Conservation (phyloP, 1,140 invertebrate species). For the Dendroctonus ponderosae region DNA sequence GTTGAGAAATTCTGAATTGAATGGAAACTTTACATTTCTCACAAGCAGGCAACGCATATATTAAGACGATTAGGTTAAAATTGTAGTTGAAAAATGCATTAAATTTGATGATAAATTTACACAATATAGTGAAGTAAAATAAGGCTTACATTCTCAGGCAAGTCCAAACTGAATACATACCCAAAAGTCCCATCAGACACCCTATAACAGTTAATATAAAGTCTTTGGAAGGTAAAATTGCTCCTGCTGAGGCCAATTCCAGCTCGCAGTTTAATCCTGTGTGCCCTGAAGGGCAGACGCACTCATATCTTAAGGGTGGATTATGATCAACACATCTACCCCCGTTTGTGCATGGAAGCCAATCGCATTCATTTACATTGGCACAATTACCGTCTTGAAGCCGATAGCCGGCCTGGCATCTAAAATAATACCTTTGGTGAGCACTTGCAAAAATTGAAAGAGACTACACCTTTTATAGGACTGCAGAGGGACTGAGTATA, state of each 20-base stretch:
- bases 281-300: constrained; percentile 71
- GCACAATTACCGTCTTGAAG: constrained; percentile 63
- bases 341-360: constrained; percentile 69
- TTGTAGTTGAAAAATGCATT: too few species aligned
- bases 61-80: too few species aligned
- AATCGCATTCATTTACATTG: constrained; percentile 75
- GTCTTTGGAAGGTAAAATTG: constrained; percentile 75
- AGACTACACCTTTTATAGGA: neutral
- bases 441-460: constrained; percentile 9
- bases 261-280: constrained; percentile 78
- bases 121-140: too few species aligned
- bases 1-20: too few species aligned
- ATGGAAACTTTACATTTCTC: too few species aligned
- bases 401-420: constrained; percentile 70
- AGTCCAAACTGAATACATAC: constrained; percentile 57
- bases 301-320: constrained; percentile 70
- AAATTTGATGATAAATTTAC: too few species aligned
- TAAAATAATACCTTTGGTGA: constrained; percentile 46
- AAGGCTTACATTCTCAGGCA: too few species aligned
- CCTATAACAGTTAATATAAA: constrained; percentile 79
- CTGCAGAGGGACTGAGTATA: constrained; percentile 31
- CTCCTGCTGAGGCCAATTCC: constrained; percentile 68
- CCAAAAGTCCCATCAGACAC: constrained; percentile 72
- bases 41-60: too few species aligned
- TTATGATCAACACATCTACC: constrained; percentile 69